Evolutionary conservation across 2,113 vertebrate species (phyloP), one percentile per base, ranked within the genome.

Genomic region (Ageneiosus marmoratus): DNA sequence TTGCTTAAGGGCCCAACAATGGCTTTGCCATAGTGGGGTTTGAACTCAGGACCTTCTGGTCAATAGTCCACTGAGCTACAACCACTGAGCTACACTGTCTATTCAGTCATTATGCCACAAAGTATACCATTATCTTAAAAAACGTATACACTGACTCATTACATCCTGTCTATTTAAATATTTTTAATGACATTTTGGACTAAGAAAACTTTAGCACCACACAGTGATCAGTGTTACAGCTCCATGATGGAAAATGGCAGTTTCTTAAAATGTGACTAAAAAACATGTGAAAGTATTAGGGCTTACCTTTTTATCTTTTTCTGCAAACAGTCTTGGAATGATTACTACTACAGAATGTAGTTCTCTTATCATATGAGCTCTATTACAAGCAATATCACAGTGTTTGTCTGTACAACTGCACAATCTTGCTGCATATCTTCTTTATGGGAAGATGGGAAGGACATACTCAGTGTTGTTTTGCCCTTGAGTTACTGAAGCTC

Each of bases 401-500:
- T 22, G 16, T 41, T 29, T 15, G 24, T 44, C 37, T 60, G 6
- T 34, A 18, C 27, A 48, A 34, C 44, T 65, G 8, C 27, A 22
- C 3, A 1, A 13, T 13, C 12, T 18, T 24, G 34, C n/a, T 62
- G 27, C 41, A 11, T 51, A 46, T 6, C 51, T 48, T n/a, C 29
- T 60, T 51, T 27, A 0, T 8, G 10, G 63, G 63, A 48, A 11
- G 34, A 62, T 41, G 27, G 41, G 67, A 84, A 73, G 83, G 83
- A 73, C 80, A 63, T 22, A 9, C 6, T 34, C n/a, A 48, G 20
- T 82, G 77, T 85, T 85, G 70, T 27, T 77, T 22, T 77, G 58
- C 24, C 86, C 86, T 87, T 87, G 86, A 83, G 62, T 83, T 44
- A 44, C 41, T 77, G 76, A 73, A 84, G 75, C 65, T 74, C 44